Conservation (phyloP, 2,113 vertebrate genomes). For the Aramus guarauna region DNA sequence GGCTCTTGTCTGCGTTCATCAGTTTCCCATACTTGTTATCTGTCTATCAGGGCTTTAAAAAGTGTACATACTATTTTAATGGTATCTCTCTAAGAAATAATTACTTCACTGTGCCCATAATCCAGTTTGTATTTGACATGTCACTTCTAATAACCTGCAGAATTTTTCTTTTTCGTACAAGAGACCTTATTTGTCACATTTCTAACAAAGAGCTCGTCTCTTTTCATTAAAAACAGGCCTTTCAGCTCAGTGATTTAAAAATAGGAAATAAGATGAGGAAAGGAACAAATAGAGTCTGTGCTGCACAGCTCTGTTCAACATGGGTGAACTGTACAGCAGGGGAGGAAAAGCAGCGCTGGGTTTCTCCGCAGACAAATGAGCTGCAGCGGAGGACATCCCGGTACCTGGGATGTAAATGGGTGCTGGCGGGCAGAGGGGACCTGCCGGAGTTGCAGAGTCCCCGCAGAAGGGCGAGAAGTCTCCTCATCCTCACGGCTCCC, state of each 20-base stretch:
- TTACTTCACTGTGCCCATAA: background rate
- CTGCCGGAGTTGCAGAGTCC: background rate
- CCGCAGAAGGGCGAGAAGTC: no score
- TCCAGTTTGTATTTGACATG: background rate
- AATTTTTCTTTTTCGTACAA: background rate
- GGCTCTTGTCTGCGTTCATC: background rate
- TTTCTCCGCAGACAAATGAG: background rate
- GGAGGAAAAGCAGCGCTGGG: rapidly evolving
- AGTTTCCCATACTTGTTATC: background rate
- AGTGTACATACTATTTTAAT: background rate
- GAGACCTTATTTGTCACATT: background rate
- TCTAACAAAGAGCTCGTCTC: background rate
- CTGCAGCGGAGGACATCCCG: rapidly evolving
- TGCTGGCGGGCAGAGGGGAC: rapidly evolving
- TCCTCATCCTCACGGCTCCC: rapidly evolving
- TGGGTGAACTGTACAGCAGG: background rate
- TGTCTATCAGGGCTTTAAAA: background rate
- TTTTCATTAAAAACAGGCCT: background rate
- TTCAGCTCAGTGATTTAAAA: background rate
- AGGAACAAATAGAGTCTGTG: background rate
- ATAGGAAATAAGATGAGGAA: background rate
- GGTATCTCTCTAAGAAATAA: background rate
- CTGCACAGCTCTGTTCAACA: background rate
- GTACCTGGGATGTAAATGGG: rapidly evolving
- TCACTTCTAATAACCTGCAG: background rate